Evolutionary conservation across 2,113 vertebrate species (phyloP), one percentile per base, ranked within the genome.

Genomic region (Illadopsis cleaveri): DNA sequence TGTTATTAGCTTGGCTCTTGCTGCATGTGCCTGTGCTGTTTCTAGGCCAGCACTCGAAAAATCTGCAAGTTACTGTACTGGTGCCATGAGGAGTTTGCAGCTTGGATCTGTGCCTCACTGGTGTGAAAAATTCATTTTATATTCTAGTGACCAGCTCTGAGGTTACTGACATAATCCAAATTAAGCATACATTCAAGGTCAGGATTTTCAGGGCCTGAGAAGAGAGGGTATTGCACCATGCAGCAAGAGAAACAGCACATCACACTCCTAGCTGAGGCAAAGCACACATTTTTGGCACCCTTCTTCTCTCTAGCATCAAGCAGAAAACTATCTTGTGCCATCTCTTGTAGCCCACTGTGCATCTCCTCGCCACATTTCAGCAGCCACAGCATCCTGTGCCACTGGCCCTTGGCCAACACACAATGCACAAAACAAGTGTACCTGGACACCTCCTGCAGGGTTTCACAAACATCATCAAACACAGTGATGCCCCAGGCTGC

Each of bases 1-100:
- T 94, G 95, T 92, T 86, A 90, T 92, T 90, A 95, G 88, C 85
- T 88, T 90, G 92, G 92, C 95, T 90, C 75, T 8, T 90, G 94
- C 96, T 90, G 85, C 78, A 48, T 85, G 82, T 91, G 90, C 85
- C 75, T 90, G 9, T 44, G 85, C 85, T 53, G 87, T 92, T 97
- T 96, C 94, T 94, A 95, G 94, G 92, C 78, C 92, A 97, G 94
- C 50, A 48, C n/a, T 48, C 4, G 2, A 93, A 94, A 95, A 94
- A 94, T 85, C 82, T 92, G 88, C 66, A 82, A 91, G 84, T 91
- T 95, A 76, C 90, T 76, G 82, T 90, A 79, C 61, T 37, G 20
- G 75, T 65, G 88, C 85, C 90, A 93, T 3, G 4, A 93, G 28
- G 75, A 92, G 38, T 57, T 65, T 93, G 70, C 88, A 92, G 82